Base-by-base conservation (phyloP, 2,113 vertebrate genomes). In the Apteryx mantelli region DNA sequence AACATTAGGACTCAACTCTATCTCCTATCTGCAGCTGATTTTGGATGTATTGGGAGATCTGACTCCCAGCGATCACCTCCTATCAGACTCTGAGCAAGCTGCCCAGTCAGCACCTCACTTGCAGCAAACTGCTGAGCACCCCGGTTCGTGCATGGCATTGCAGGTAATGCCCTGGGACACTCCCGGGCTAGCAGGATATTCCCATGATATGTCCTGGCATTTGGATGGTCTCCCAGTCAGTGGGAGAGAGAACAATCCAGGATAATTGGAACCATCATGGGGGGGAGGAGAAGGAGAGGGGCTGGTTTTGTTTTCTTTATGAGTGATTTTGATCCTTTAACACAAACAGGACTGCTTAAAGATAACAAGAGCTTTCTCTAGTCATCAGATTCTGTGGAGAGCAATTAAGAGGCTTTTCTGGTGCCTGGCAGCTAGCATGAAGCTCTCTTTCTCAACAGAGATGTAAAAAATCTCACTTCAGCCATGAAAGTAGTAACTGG, bases 321-420 rank as follows among this genome's bases (percentile, higher is more conserved):
- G 60, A 86, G 53, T 83, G 66, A 79, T 96, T 97, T 89, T 95
- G 89, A 93, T 95, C 53, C 87, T 91, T 86, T 89, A 95, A 79
- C 34, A 80, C 44, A 95, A 95, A 91, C 42, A 77, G 7, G 63
- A 36, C 78, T 90, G 86, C 68, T 96, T 88, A 92, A 90, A 94
- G 86, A 93, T 92, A 96, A 92, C 82, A 96, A 92, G 76, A 92
- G 55, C 56, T 88, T 76, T 95, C 74, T 94, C n/a, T 80, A 89
- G 76, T 85, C 36, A 94, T 70, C 81, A 93, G 75, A 82, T 91
- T 89, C 84, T 95, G 84, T 86, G 55, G 87, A 95, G 60, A 94
- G 89, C 75, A 96, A 94, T 96, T 95, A 94, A 96, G 55, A 66
- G 82, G 53, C 26, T 94, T 95, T 89, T 82, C 82, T 93, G 40